These are phyloP conservation scores for Oophaga pumilio DNA, from an alignment of 2,113 vertebrate species.

Conservation along the genomic window DNA sequence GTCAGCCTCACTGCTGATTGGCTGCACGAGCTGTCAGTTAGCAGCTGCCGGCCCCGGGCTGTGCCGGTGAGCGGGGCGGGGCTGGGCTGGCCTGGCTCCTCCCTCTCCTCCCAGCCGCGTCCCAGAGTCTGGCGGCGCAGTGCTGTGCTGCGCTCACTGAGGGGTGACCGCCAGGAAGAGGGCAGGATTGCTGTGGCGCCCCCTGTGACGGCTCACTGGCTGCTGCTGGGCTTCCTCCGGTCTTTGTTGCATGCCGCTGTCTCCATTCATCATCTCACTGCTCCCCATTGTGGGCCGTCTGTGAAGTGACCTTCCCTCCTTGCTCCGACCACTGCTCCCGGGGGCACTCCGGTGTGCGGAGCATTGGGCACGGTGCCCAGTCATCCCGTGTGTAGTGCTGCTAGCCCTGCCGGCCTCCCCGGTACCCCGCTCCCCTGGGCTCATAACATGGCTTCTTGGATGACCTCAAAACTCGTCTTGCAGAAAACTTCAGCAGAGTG, in stretches of 20 bases:
- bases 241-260: conserved; percentile 27
- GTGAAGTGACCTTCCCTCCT: background rate
- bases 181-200: background rate
- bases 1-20: conserved; percentile 2
- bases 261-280: conserved; percentile 31
- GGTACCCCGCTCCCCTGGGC: background rate
- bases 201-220: background rate
- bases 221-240: background rate
- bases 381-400: too few relatives aligned
- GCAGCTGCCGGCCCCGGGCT: conserved; percentile 12
- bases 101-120: conserved; percentile 41
- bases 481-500: conserved; percentile 38
- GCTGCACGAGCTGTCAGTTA: conserved; percentile 22
- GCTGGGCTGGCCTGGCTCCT: background rate
- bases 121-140: conserved; percentile 41
- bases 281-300: background rate
- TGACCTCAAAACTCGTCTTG: conserved; percentile 14
- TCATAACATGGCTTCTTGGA: conserved; percentile 27
- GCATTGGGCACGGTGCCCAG: too few relatives aligned
- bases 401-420: background rate
- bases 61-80: conserved; percentile 25
- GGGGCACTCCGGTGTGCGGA: too few relatives aligned
- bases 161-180: conserved; percentile 12
- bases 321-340: background rate
- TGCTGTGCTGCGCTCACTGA: conserved; percentile 3